Evolutionary conservation across 2,113 vertebrate genomes (phyloP).

Genomic region (Tretioscincus oriximinensis): DNA sequence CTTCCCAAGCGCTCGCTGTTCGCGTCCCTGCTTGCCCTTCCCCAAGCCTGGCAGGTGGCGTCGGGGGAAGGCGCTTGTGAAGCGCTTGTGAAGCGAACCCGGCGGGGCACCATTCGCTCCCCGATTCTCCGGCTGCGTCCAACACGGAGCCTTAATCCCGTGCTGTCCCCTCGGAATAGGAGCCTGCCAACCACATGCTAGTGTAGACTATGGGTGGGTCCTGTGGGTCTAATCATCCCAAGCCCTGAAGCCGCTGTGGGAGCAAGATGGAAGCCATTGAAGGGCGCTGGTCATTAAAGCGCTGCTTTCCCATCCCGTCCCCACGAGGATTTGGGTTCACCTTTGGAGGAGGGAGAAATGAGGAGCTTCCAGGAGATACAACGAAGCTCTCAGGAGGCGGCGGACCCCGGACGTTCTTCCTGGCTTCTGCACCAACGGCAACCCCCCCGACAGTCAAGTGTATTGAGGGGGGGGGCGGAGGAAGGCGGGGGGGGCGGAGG

Average conservation of each 20-base stretch:
- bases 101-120: too few species aligned
- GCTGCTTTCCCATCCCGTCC: constrained; percentile 54
- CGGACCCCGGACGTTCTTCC: neutral
- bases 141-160: too few species aligned
- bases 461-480: neutral
- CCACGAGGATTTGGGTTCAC: neutral
- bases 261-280: constrained; percentile 90
- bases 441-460: neutral
- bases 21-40: constrained; percentile 69
- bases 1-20: neutral
- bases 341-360: too few species aligned
- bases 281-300: constrained; percentile 83
- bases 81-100: too few species aligned
- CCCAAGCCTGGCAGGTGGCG: constrained; percentile 80
- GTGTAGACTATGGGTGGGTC: too few species aligned
- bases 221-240: constrained; percentile 87
- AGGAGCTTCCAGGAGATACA: neutral
- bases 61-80: constrained; percentile 41
- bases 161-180: too few species aligned
- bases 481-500: neutral
- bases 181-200: too few species aligned
- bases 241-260: constrained; percentile 82
- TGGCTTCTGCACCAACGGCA: neutral
- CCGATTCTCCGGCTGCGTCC: too few species aligned
- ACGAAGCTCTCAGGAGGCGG: neutral